These are phyloP conservation scores for Drosophila ironensis DNA, from an alignment of 1,140 invertebrate species.

Conservation along the genomic window DNA sequence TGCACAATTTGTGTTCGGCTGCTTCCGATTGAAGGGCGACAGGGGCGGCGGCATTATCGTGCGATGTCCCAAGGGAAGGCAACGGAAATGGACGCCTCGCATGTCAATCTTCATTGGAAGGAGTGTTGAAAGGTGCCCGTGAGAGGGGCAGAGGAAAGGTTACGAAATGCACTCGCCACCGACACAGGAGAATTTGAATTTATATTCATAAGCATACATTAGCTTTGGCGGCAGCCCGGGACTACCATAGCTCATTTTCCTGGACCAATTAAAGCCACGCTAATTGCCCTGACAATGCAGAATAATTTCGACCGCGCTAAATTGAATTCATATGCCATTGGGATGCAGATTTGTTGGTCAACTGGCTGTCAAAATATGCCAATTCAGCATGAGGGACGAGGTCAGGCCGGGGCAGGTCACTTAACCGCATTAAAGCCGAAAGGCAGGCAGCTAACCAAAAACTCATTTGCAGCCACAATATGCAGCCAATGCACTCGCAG, in stretches of 20 bases:
- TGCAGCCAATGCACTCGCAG: background rate
- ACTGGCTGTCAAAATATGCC: slow-evolving; percentile 38
- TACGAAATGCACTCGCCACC: slow-evolving; percentile 1
- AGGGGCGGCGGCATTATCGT: background rate
- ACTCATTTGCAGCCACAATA: slow-evolving; percentile 28
- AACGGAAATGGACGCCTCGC: slow-evolving; percentile 35
- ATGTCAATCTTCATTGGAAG: slow-evolving; percentile 25
- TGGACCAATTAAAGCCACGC: slow-evolving; percentile 7
- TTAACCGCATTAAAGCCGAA: slow-evolving; percentile 51
- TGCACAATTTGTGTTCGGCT: too few relatives aligned
- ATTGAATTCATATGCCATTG: slow-evolving; percentile 19
- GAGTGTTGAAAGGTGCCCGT: slow-evolving; percentile 10
- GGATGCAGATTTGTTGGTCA: slow-evolving; percentile 26
- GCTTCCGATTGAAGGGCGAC: slow-evolving; percentile 42
- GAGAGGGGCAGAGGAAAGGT: background rate
- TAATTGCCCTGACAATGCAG: slow-evolving; percentile 9
- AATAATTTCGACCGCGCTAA: slow-evolving; percentile 17
- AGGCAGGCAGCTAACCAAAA: slow-evolving; percentile 10
- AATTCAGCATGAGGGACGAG: background rate
- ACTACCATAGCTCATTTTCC: background rate
- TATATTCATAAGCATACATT: slow-evolving; percentile 3
- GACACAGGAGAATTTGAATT: background rate
- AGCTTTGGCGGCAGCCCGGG: background rate
- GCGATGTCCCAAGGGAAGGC: slow-evolving; percentile 13
- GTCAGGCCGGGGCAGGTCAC: slow-evolving; percentile 9